Evolutionary conservation across 2,797 vertebrate species (phyloP), one percentile per base, ranked within the genome.

Genomic region (Furcifer pardalis): DNA sequence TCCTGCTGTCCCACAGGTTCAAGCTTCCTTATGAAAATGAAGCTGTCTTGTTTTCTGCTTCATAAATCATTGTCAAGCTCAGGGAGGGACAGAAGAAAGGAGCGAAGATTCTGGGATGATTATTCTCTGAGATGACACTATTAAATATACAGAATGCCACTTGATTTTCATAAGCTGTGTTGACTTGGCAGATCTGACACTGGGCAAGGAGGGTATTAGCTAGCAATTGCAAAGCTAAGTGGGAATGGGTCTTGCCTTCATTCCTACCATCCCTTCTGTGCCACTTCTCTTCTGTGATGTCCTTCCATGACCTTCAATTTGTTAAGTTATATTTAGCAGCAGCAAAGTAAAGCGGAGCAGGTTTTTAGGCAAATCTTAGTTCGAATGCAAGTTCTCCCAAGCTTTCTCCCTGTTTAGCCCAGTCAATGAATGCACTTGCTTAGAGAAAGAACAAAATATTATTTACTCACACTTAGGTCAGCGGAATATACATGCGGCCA

Each of bases 11-110:
- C 95, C 94, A 93, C 95, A 95, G 94, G 93, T 95, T 96, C 93
- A 89, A 44, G 92, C 94, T 93, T 94, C 94, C 93, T 95, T 95
- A 96, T 95, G 96, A 97, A 97, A 97, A 97, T 96, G 95, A 96
- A 96, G 95, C 95, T 94, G 94, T 94, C 96, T 96, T 95, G 94
- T 96, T 96, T 95, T 95, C 94, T 94, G 94, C 92, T 95, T 96
- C 95, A 96, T 97, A 96, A 96, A 96, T 97, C 96, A 97, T 95
- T 96, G 96, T 96, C 96, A 97, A 89, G 91, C 82, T 19, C 86
- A 89, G 92, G 71, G 91, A 93, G 21, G 5, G 94, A 95, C 92
- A 95, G 93, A 92, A 95, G 94, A 96, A 96, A 94, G 93, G 94
- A 94, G 94, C 95, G 95, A 94, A 95, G 96, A 96, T 96, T 96